phyloP scores from a whole-genome alignment of 2,113 vertebrate genomes.

The Alligator sinensis region DNA sequence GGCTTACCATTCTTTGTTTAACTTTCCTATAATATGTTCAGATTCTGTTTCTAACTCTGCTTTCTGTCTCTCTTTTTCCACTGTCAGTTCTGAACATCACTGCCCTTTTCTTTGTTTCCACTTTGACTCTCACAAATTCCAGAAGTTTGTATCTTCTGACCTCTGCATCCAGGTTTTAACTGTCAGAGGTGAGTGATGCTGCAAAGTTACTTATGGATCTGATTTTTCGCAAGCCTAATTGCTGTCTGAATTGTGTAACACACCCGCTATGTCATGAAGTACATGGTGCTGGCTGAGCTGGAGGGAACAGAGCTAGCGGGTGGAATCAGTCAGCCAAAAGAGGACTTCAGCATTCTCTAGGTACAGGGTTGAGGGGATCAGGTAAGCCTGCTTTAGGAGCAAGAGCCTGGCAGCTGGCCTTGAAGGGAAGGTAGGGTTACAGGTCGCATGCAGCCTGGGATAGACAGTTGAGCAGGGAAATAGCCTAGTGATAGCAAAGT shows the following conservation, averaged over 20 bases:
- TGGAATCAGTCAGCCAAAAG: not conserved
- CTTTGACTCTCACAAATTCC: no score
- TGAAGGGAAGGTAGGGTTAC: not conserved
- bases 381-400: not conserved
- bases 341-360: not conserved
- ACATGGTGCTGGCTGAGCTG: not conserved
- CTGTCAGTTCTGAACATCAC: no score
- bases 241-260: not conserved
- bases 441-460: not conserved
- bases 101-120: no score
- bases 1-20: no score
- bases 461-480: not conserved
- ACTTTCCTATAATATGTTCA: no score
- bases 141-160: no score
- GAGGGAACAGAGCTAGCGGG: not conserved
- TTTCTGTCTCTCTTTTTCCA: no score
- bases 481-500: accelerated
- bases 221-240: not conserved
- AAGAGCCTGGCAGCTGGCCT: not conserved
- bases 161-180: no score
- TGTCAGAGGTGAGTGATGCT: no score
- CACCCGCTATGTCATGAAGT: not conserved
- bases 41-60: no score
- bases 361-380: not conserved
- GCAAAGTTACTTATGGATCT: no score